Evolutionary conservation across 2,797 vertebrate genomes (phyloP), one percentile per base, ranked within the genome.

Genomic region (Taeniopygia guttata): DNA sequence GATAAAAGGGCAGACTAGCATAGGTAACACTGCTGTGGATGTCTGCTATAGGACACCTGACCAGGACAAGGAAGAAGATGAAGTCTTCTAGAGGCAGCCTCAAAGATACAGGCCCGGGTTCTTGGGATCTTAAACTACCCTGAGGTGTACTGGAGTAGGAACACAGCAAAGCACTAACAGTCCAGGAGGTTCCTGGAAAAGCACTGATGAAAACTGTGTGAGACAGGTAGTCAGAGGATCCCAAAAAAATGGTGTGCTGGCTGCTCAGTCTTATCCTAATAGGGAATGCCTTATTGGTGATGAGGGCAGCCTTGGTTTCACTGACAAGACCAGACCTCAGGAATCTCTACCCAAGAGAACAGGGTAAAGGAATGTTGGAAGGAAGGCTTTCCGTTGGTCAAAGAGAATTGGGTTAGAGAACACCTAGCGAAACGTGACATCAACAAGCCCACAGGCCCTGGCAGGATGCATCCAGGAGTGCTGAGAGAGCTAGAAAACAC

Each of bases 391-490:
- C 40, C 11, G 45, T 1, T 45, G 17, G 27, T 45, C 48, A 72
- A 38, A 13, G 22, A 52, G 22, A 3, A 62, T 4, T 43, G 36
- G 30, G 14, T 43, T 58, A 66, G 17, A 49, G 11, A 74, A 21
- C 36, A 56, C 0, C 4, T 22, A 36, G 36, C 0, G 26, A 74
- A 42, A 74, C 0, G 0, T 42, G 20, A 25, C 7, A 64, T 42
- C 34, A 2, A 14, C 25, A 30, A 64, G 51, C 0, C 26, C 26
- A 48, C 0, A 0, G 20, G 20, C 1, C 25, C 34, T 25, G 25
- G 2, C 0, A 1, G 25, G 30, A 64, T 30, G 5, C 16, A 17
- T 16, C 16, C 11, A 42, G 2, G 16, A 42, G 20, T 34, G 8
- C 5, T 64, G 29, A 64, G 34, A 64, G 29, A 73, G 19, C 16